These are phyloP conservation scores for Adrianichthys oophorus DNA, from an alignment of 2,797 vertebrate genomes.

Conservation along the genomic window DNA sequence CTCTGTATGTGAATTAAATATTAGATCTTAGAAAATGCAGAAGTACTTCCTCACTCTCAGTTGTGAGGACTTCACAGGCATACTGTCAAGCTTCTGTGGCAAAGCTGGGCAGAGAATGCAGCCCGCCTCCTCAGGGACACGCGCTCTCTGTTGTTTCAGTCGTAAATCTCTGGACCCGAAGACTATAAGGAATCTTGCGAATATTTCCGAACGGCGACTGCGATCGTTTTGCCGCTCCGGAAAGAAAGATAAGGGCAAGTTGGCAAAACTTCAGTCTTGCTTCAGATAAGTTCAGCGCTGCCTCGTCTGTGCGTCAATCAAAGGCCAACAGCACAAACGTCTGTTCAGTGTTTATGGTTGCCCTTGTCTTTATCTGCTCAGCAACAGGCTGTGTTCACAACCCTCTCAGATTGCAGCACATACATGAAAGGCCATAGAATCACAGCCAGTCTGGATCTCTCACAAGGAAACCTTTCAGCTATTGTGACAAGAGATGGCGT, in stretches of 20 bases:
- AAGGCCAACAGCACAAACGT: conserved; percentile 25
- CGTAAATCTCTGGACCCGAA: conserved; percentile 38
- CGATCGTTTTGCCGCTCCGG: conserved; percentile 23
- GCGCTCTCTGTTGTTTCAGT: conserved; percentile 23
- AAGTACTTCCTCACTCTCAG: conserved; percentile 4
- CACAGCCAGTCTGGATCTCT: conserved; percentile 41
- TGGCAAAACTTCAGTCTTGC: conserved; percentile 30
- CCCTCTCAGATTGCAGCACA: conserved; percentile 62
- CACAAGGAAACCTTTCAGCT: conserved; percentile 45
- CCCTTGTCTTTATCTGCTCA: conserved; percentile 69
- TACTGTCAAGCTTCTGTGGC: conserved; percentile 13
- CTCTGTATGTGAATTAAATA: conserved; percentile 5
- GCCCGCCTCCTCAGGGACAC: conserved; percentile 7
- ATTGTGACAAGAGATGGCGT: conserved; percentile 33
- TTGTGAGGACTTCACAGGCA: conserved; percentile 13
- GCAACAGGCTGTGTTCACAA: conserved; percentile 70
- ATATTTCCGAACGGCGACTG: conserved; percentile 45
- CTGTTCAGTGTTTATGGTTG: conserved; percentile 52
- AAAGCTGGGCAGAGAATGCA: conserved; percentile 9
- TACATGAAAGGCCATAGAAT: conserved; percentile 53
- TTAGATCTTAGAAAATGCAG: conserved; percentile 1
- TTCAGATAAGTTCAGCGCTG: conserved; percentile 51
- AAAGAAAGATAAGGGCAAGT: conserved; percentile 22
- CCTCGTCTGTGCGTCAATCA: conserved; percentile 22
- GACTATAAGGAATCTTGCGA: conserved; percentile 54